Evolutionary conservation across 2,797 vertebrate species (phyloP).

Genomic region (Smutsia temminckii): DNA sequence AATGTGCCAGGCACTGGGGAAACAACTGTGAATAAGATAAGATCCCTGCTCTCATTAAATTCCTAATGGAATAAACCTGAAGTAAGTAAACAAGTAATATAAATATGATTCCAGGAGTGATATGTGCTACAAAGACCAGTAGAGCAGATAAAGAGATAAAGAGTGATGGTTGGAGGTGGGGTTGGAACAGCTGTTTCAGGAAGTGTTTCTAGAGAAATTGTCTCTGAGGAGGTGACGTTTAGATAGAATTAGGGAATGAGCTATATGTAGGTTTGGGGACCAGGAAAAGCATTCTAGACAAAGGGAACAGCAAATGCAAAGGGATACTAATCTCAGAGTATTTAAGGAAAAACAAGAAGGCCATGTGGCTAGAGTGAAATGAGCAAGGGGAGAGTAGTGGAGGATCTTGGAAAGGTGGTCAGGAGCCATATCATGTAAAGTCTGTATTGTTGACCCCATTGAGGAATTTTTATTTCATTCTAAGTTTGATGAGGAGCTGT

Average conservation of each 20-base stretch:
- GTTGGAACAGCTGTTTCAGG: background rate
- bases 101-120: background rate
- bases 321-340: background rate
- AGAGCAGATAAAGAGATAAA: background rate
- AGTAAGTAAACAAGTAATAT: background rate
- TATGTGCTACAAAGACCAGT: background rate
- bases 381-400: background rate
- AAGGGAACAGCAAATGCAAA: background rate
- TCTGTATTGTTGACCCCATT: background rate
- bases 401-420: background rate
- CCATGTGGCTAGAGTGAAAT: background rate
- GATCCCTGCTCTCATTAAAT: background rate
- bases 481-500: background rate
- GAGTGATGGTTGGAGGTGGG: background rate
- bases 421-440: background rate
- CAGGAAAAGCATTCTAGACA: background rate
- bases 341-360: background rate
- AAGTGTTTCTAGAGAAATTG: background rate
- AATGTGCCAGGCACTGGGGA: background rate
- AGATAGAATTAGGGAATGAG: background rate
- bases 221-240: background rate
- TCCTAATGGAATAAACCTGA: slow-evolving; percentile 34
- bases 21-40: slow-evolving; percentile 15
- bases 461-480: background rate
- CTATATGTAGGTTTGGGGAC: background rate